Evolutionary conservation across 2,888 invertebrate genomes (phyloP).

Genomic region (Imbricaverruca yamaguchii): DNA sequence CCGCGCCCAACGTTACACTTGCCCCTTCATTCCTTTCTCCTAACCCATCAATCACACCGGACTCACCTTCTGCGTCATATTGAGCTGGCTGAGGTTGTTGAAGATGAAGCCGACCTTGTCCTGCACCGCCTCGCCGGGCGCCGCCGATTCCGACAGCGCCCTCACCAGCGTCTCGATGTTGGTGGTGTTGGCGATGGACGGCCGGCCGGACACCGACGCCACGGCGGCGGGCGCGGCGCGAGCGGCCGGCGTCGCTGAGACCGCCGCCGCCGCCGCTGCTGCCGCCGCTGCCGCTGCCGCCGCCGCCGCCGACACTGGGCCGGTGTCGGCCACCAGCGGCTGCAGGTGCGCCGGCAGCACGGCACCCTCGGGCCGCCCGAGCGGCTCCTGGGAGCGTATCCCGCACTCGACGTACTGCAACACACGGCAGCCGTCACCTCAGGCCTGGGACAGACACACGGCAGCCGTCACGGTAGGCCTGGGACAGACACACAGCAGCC

Average conservation of each 20-base stretch:
- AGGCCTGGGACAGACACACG: too few relatives aligned
- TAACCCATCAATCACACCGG: too few relatives aligned
- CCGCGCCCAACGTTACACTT: too few relatives aligned
- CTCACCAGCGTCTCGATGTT: slow-evolving; percentile 94
- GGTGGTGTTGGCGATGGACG: slow-evolving; percentile 93
- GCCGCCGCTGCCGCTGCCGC: slow-evolving; percentile 10
- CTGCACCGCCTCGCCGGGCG: slow-evolving; percentile 86
- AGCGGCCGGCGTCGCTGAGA: background rate
- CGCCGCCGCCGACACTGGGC: slow-evolving; percentile 36
- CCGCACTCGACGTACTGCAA: slow-evolving; percentile 78
- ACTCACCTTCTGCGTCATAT: slow-evolving; percentile 70
- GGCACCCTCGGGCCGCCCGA: slow-evolving; percentile 65
- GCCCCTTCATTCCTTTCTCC: too few relatives aligned
- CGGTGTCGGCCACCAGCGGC: slow-evolving; percentile 49
- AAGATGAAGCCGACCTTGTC: slow-evolving; percentile 99
- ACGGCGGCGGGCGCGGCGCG: background rate
- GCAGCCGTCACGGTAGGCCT: background rate
- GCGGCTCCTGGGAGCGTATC: slow-evolving; percentile 79
- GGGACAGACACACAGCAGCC: background rate
- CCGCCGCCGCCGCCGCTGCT: background rate
- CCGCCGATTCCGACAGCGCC: slow-evolving; percentile 81
- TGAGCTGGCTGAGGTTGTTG: slow-evolving; percentile 94
- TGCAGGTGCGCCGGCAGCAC: slow-evolving; percentile 54
- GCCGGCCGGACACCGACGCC: slow-evolving; percentile 44
- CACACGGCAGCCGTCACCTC: too few relatives aligned